phyloP scores from a whole-genome alignment of 1,140 invertebrate genomes.

The Saccostrea echinata region DNA sequence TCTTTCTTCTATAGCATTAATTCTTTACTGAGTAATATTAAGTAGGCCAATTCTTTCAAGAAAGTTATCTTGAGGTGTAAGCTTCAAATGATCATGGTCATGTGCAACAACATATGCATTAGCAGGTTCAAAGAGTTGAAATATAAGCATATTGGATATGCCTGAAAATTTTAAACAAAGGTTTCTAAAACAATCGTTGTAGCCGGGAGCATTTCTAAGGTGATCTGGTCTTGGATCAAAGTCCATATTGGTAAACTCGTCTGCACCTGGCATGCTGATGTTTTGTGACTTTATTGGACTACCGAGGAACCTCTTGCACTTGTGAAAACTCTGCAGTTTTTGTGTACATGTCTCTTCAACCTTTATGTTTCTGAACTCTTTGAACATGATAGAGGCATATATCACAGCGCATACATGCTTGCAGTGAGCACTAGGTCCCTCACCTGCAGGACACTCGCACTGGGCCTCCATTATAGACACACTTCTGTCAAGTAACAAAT shows the following conservation, averaged over 20 bases:
- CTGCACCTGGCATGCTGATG: slow-evolving; percentile 35
- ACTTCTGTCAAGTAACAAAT: slow-evolving; percentile 53
- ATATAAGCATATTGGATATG: slow-evolving; percentile 51
- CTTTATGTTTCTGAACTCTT: background rate
- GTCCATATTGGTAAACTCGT: slow-evolving; percentile 45
- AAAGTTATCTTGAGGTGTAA: slow-evolving; percentile 41
- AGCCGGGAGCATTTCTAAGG: slow-evolving; percentile 26
- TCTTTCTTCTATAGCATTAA: slow-evolving; percentile 49
- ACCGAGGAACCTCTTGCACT: slow-evolving; percentile 46
- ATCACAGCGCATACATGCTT: slow-evolving; percentile 61
- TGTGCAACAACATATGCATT: slow-evolving; percentile 45
- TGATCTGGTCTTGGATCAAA: slow-evolving; percentile 56
- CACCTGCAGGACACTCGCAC: slow-evolving; percentile 66
- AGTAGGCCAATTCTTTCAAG: slow-evolving; percentile 41
- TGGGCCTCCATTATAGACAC: slow-evolving; percentile 54
- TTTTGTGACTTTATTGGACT: slow-evolving; percentile 51
- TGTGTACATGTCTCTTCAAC: slow-evolving; percentile 58
- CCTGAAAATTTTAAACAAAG: slow-evolving; percentile 42
- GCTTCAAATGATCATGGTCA: slow-evolving; percentile 54
- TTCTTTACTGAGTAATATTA: slow-evolving; percentile 49
- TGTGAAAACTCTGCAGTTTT: slow-evolving; percentile 58
- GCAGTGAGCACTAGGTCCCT: slow-evolving; percentile 63
- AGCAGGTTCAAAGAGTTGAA: slow-evolving; percentile 56
- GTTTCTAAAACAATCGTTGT: slow-evolving; percentile 51
- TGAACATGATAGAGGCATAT: slow-evolving; percentile 48